Percentiles rank a stretch among this genome's conserved stretches.
Conservation (phyloP, 2,113 vertebrate genomes). For the Oncorhynchus tshawytscha region DNA sequence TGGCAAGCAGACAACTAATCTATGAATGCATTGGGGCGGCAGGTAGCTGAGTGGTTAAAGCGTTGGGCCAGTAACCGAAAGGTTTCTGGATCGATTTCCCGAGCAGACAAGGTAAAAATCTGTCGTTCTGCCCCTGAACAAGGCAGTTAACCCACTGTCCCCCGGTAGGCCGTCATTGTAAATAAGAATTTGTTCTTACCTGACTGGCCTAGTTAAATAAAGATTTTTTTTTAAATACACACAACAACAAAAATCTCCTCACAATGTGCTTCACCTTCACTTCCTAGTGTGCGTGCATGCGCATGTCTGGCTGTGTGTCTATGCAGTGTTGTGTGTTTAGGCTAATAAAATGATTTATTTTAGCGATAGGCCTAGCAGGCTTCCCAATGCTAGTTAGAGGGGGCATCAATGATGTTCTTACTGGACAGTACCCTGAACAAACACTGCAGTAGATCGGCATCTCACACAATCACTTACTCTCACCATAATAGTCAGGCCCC, state of each 20-base stretch:
- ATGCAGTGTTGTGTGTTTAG: not conserved
- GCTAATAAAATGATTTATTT: too few relatives aligned
- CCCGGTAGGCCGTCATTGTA: too few relatives aligned
- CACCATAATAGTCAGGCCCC: too few relatives aligned
- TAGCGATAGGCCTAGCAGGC: not conserved
- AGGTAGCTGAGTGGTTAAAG: too few relatives aligned
- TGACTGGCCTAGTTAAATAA: too few relatives aligned
- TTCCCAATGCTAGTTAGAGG: not conserved
- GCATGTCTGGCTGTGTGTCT: not conserved
- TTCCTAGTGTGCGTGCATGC: slow-evolving; percentile 6
- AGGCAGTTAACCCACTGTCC: too few relatives aligned
- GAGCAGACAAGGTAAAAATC: too few relatives aligned
- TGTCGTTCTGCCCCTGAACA: too few relatives aligned
- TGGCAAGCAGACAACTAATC: slow-evolving; percentile 24
- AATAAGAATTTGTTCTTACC: too few relatives aligned
- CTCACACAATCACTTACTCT: not conserved
- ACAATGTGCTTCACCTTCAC: slow-evolving; percentile 6
- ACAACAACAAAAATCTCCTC: not conserved
- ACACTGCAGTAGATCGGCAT: not conserved
- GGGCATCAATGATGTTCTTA: not conserved
- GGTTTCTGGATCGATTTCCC: too few relatives aligned
- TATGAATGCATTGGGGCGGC: not conserved
- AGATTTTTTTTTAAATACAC: too few relatives aligned
- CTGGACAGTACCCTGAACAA: not conserved
- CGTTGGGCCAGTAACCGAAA: too few relatives aligned